These are phyloP conservation scores for Camelus bactrianus DNA, from an alignment of 2,113 vertebrate species.

Conservation along the genomic window DNA sequence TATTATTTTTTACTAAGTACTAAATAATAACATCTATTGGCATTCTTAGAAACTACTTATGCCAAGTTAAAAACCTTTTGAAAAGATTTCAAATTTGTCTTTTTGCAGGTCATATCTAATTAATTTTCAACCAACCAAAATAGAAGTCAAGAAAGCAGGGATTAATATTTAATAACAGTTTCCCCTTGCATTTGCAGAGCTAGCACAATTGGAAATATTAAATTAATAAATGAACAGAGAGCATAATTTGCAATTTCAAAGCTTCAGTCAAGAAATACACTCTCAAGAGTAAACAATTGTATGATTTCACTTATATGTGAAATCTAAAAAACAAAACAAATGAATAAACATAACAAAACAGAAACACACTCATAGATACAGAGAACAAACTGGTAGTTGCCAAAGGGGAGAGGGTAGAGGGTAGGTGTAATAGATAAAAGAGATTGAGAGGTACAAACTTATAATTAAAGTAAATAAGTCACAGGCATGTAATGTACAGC, in stretches of 20 bases:
- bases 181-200: background rate
- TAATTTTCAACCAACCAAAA: constrained; percentile 24
- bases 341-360: background rate
- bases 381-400: background rate
- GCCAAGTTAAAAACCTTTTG: background rate
- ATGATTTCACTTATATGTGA: background rate
- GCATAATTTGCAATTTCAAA: background rate
- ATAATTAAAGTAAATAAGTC: background rate
- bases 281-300: background rate
- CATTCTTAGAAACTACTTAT: constrained; percentile 16
- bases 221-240: constrained; percentile 19
- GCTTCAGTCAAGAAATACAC: background rate
- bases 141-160: background rate
- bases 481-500: background rate
- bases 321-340: background rate
- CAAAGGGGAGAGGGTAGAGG: background rate
- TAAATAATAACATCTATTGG: background rate
- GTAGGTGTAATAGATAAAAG: background rate
- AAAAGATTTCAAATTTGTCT: constrained; percentile 30
- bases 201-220: background rate
- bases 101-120: background rate
- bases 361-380: background rate
- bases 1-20: background rate
- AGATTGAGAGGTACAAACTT: background rate
- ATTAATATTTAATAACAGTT: background rate